These are phyloP conservation scores for Nematostella vectensis DNA, from an alignment of 92 coral and sea anemone species.

Conservation along the genomic window DNA sequence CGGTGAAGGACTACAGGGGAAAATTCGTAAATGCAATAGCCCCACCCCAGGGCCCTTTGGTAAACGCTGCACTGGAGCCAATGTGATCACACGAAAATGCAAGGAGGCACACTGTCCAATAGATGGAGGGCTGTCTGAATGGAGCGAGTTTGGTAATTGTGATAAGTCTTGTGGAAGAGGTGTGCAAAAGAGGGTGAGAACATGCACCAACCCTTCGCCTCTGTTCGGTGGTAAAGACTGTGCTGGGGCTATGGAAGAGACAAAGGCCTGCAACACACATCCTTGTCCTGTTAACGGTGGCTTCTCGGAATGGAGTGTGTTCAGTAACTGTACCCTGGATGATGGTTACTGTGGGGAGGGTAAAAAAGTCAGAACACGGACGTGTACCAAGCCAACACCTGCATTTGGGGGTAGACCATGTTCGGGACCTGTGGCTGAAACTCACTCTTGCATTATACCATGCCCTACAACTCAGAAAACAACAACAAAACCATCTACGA, in stretches of 20 bases:
- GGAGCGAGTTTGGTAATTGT: slow-evolving; percentile 49
- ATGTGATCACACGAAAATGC: slow-evolving; percentile 26
- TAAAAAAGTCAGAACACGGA: slow-evolving; percentile 28
- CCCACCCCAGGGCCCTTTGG: slow-evolving; percentile 44
- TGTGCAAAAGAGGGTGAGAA: slow-evolving; percentile 19
- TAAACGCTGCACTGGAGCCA: slow-evolving; percentile 24
- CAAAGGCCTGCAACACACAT: slow-evolving; percentile 25
- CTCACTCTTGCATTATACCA: slow-evolving; percentile 9
- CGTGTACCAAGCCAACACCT: slow-evolving; percentile 42
- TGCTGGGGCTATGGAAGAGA: slow-evolving; percentile 27
- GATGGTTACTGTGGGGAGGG: slow-evolving; percentile 39
- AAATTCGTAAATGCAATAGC: slow-evolving; percentile 34
- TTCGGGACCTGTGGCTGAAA: slow-evolving; percentile 32
- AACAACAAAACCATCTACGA: not conserved
- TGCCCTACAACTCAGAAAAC: slow-evolving; percentile 14
- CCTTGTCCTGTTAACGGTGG: slow-evolving; percentile 54
- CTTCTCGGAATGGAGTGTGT: slow-evolving; percentile 42
- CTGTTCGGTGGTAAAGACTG: slow-evolving; percentile 39
- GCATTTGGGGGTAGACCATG: slow-evolving; percentile 46
- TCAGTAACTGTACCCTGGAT: slow-evolving; percentile 12
- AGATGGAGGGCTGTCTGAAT: slow-evolving; percentile 40
- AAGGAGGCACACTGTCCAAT: slow-evolving; percentile 46
- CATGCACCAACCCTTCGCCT: slow-evolving; percentile 49
- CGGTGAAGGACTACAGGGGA: slow-evolving; percentile 34
- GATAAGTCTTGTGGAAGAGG: slow-evolving; percentile 45